Conservation (phyloP, 2,888 invertebrate species). For the Leptopilina drosophilae region DNA sequence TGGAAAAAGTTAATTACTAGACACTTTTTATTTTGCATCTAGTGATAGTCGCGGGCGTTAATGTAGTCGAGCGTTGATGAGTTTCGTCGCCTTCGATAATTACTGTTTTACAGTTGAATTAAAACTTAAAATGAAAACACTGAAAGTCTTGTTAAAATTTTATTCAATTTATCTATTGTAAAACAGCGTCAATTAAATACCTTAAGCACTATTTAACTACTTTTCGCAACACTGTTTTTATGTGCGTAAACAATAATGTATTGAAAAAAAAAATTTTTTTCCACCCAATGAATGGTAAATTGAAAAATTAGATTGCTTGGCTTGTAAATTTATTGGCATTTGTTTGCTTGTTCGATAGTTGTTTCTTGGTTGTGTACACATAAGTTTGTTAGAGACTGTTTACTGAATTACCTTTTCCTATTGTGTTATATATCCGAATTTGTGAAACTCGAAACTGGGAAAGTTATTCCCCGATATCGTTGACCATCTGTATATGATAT, state of each 20-base stretch:
- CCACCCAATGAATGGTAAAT: too few relatives aligned
- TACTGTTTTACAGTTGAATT: conserved; percentile 28
- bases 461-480: conserved; percentile 24
- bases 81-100: conserved; percentile 18
- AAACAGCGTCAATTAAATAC: not conserved
- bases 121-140: not conserved
- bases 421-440: conserved; percentile 8
- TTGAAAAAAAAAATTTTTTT: too few relatives aligned
- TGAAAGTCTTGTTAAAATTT: conserved; percentile 1
- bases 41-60: conserved; percentile 1
- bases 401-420: conserved; percentile 30
- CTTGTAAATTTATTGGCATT: not conserved
- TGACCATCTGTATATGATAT: conserved; percentile 39
- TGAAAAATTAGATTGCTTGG: not conserved
- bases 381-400: conserved; percentile 26
- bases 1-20: conserved; percentile 24
- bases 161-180: conserved; percentile 14
- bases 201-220: not conserved
- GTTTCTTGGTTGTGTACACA: not conserved
- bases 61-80: conserved; percentile 21
- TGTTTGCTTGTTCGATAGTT: conserved; percentile 8
- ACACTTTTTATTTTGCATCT: conserved; percentile 19
- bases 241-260: too few relatives aligned
- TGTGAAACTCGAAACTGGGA: conserved; percentile 30
- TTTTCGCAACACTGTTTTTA: too few relatives aligned